Percentiles rank a stretch among this genome's conserved stretches.
Evolutionary conservation across 2,113 vertebrate genomes (phyloP).

Genomic region (Cheilinus undulatus): DNA sequence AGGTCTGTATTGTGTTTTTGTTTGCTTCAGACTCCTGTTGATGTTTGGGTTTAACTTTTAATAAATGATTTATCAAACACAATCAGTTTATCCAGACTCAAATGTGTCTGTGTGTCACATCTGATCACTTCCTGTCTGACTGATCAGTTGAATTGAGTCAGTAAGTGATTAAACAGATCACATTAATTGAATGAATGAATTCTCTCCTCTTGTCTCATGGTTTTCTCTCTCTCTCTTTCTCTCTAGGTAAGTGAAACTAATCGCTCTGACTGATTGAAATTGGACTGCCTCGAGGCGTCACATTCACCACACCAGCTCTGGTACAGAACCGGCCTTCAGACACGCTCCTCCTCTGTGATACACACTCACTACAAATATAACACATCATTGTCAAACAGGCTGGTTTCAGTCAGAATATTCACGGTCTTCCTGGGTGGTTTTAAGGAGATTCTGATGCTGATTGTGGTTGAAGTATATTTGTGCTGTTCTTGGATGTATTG

Average conservation of each 20-base stretch:
- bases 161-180: not conserved
- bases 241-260: constrained; percentile 82
- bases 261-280: constrained; percentile 61
- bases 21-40: no score
- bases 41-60: not conserved
- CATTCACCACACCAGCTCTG: constrained; percentile 38
- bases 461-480: not conserved
- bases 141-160: no score
- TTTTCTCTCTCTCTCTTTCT: constrained; percentile 48
- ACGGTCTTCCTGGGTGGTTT: not conserved
- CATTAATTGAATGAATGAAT: not conserved
- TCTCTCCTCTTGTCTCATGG: not conserved
- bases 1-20: no score
- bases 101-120: not conserved
- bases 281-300: constrained; percentile 50
- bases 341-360: not conserved
- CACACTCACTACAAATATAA: not conserved
- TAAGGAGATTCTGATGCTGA: not conserved
- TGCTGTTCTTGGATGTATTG: not conserved
- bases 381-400: not conserved
- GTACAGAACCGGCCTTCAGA: constrained; percentile 59
- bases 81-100: not conserved
- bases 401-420: not conserved
- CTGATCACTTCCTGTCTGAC: not conserved
- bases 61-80: not conserved